phyloP scores from a whole-genome alignment of 2,797 vertebrate species.

The Microcaecilia unicolor region DNA sequence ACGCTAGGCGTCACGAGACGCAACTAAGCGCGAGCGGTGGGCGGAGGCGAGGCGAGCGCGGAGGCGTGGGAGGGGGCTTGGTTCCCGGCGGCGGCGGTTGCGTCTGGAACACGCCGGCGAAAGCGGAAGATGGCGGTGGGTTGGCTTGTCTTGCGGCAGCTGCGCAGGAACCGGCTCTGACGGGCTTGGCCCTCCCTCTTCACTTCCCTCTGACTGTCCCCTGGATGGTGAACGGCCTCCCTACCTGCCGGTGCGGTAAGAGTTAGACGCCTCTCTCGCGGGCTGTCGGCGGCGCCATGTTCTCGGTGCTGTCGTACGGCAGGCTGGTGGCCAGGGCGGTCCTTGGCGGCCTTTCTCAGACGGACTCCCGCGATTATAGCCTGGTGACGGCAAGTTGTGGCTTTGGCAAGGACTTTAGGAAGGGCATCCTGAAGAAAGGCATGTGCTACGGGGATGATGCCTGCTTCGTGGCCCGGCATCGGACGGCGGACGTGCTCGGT shows the following conservation, averaged over 20 bases:
- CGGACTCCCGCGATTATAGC: slow-evolving; percentile 91
- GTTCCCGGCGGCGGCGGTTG: slow-evolving; percentile 3
- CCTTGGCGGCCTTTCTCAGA: slow-evolving; percentile 91
- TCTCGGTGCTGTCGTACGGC: slow-evolving; percentile 89
- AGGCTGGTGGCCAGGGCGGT: slow-evolving; percentile 93
- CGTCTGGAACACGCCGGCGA: slow-evolving; percentile 31
- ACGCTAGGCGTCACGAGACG: not conserved
- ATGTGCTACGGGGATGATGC: slow-evolving; percentile 96
- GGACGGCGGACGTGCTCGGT: slow-evolving; percentile 83
- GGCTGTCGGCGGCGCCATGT: slow-evolving; percentile 85
- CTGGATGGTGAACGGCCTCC: too few relatives aligned
- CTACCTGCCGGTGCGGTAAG: slow-evolving; percentile 15
- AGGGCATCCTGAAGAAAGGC: slow-evolving; percentile 95
- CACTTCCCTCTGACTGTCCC: slow-evolving; percentile 16
- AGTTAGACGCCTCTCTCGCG: too few relatives aligned
- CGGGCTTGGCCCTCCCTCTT: slow-evolving; percentile 25
- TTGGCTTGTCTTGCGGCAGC: slow-evolving; percentile 14
- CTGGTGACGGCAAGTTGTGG: slow-evolving; percentile 89
- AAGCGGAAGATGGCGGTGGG: slow-evolving; percentile 40
- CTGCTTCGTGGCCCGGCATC: slow-evolving; percentile 85
- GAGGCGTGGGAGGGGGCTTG: not conserved
- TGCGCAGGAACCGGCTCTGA: slow-evolving; percentile 12
- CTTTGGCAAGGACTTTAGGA: slow-evolving; percentile 94
- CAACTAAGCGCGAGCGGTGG: not conserved
- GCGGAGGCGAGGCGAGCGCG: not conserved